Evolutionary conservation across 1,140 invertebrate species (phyloP).

Genomic region (Cydia strobilella): DNA sequence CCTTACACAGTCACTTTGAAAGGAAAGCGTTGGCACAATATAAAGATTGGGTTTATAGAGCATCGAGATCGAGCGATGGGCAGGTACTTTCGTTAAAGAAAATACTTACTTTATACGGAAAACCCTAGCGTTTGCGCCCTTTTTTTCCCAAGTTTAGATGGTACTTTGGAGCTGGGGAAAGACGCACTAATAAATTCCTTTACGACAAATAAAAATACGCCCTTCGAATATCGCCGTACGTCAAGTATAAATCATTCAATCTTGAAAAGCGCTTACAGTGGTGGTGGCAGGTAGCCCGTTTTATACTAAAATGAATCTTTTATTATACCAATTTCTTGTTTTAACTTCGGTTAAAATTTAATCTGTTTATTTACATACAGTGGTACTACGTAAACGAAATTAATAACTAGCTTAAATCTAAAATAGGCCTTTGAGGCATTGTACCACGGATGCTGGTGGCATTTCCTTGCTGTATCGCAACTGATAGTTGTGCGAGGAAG

Average conservation of each 20-base stretch:
- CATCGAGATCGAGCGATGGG: slow-evolving; percentile 59
- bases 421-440: no score
- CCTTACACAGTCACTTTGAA: slow-evolving; percentile 50
- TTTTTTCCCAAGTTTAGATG: background rate
- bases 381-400: no score
- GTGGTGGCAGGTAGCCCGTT: slow-evolving; percentile 16
- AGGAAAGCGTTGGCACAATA: slow-evolving; percentile 68
- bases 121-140: background rate
- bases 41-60: slow-evolving; percentile 73
- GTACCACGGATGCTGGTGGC: no score
- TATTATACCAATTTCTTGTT: slow-evolving; percentile 16
- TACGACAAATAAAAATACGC: slow-evolving; percentile 72
- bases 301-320: slow-evolving; percentile 14
- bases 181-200: slow-evolving; percentile 67
- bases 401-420: no score
- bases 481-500: no score
- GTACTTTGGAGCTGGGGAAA: slow-evolving; percentile 41
- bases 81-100: slow-evolving; percentile 44
- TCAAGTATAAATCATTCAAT: slow-evolving; percentile 72
- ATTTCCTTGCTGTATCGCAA: no score
- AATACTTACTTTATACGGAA: background rate
- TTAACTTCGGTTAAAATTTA: no score
- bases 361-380: no score
- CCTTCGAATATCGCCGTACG: slow-evolving; percentile 47
- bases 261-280: slow-evolving; percentile 36